Evolutionary conservation across 2,113 vertebrate species (phyloP), one percentile per base, ranked within the genome.

Genomic region (Eurypyga helias): DNA sequence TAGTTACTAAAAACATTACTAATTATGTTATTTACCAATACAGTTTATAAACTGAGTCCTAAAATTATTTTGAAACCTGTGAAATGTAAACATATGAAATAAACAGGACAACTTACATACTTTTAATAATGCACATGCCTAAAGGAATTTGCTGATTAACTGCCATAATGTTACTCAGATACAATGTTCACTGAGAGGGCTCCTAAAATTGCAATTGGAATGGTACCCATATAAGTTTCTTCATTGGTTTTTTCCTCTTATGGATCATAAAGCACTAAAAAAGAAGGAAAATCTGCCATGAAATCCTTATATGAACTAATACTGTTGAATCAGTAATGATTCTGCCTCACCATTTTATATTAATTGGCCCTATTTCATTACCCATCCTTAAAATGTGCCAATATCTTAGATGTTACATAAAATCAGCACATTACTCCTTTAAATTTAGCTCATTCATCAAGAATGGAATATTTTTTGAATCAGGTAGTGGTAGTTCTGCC

Each of bases 391-490:
- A 57, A 61, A 62, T 12, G 7, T 43, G 10, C 17, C n/a, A 57
- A 8, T 8, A 17, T 45, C 20, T 76, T 46, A 29, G 25, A 48
- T 33, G 17, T 55, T 79, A 79, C 46, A 52, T 8, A 66, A 84
- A 69, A 69, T 67, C 46, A 91, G 19, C 33, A 14, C 3, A 13
- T 31, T 67, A 49, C 1, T 31, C 8, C 46, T 58, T 76, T 69
- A 64, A 41, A 86, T 83, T 67, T 77, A 83, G 10, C 9, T 83
- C 10, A 29, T 19, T 85, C 33, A 52, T 51, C 6, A 26, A 62
- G 41, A 79, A 75, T 14, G 6, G 24, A 67, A 46, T 3, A 0
- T 7, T 9, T 75, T 73, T 77, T 2, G 0, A 87, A 41, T n/a
- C 13, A 46, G 16, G 4, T 29, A 80, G 25, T 24, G 16, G 4